Conservation (phyloP, 2,888 invertebrate genomes). For the Epicampocera succincta region DNA sequence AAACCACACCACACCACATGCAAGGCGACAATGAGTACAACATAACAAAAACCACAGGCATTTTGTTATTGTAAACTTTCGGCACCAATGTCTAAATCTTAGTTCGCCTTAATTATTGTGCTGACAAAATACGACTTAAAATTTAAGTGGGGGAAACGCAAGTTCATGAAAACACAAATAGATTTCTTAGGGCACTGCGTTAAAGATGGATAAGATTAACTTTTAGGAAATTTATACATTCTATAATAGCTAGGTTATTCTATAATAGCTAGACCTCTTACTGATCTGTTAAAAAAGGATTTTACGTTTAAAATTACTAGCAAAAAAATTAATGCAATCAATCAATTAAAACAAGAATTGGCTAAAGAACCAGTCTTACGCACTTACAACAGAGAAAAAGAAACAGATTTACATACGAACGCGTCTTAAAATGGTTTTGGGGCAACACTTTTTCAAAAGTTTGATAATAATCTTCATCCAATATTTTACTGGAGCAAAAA, state of each 20-base stretch:
- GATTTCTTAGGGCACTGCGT: no score
- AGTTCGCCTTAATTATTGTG: no score
- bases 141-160: no score
- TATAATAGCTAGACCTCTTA: background rate
- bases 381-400: constrained; percentile 4
- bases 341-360: background rate
- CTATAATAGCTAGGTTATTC: constrained; percentile 1
- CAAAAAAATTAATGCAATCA: background rate
- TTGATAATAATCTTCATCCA: background rate
- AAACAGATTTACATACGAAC: constrained; percentile 9
- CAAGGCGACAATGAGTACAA: no score
- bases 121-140: no score
- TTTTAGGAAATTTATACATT: constrained; percentile 17
- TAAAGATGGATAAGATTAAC: constrained; percentile 5
- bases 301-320: background rate
- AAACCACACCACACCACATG: no score
- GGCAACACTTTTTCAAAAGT: constrained; percentile 25
- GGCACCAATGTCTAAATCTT: no score
- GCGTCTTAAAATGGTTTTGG: constrained; percentile 17
- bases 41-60: no score
- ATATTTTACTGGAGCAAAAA: constrained; percentile 51
- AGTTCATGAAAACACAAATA: no score
- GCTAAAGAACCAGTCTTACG: no score
- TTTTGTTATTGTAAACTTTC: no score
- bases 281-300: constrained; percentile 3